These are phyloP conservation scores for Galendromus occidentalis DNA, from an alignment of 1,140 invertebrate species.

Conservation along the genomic window DNA sequence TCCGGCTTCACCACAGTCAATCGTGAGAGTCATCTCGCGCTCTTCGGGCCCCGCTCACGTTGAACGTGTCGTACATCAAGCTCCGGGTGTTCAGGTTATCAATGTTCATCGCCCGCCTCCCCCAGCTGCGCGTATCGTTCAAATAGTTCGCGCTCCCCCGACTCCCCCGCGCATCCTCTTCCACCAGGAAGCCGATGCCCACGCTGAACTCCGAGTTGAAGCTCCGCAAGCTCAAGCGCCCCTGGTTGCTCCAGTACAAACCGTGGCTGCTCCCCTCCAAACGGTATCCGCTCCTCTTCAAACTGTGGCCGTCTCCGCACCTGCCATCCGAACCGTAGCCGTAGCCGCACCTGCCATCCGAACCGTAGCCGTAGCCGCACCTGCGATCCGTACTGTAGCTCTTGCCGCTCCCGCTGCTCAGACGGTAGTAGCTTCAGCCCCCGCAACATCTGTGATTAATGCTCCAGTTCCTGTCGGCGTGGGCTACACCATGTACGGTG, in stretches of 20 bases:
- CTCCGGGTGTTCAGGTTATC: neutral
- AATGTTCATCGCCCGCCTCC: neutral
- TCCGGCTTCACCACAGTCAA: neutral
- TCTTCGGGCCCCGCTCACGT: neutral
- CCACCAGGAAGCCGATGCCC: neutral
- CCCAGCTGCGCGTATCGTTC: neutral
- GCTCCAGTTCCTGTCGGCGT: neutral
- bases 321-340: neutral
- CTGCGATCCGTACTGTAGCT: neutral
- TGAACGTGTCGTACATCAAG: neutral
- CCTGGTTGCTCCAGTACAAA: neutral
- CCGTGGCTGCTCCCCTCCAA: neutral
- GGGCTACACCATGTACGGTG: constrained; percentile 5
- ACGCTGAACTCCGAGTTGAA: neutral
- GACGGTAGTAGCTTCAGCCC: neutral
- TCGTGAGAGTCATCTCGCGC: neutral
- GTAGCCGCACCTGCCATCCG: neutral
- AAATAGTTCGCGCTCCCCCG: neutral
- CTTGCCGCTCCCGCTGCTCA: neutral
- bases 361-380: no score
- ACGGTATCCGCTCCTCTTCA: neutral
- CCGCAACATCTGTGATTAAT: neutral
- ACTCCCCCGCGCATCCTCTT: neutral
- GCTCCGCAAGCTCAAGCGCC: neutral
- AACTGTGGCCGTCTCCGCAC: neutral